These are phyloP conservation scores for Salmo trutta DNA, from an alignment of 2,797 vertebrate species.

Conservation along the genomic window DNA sequence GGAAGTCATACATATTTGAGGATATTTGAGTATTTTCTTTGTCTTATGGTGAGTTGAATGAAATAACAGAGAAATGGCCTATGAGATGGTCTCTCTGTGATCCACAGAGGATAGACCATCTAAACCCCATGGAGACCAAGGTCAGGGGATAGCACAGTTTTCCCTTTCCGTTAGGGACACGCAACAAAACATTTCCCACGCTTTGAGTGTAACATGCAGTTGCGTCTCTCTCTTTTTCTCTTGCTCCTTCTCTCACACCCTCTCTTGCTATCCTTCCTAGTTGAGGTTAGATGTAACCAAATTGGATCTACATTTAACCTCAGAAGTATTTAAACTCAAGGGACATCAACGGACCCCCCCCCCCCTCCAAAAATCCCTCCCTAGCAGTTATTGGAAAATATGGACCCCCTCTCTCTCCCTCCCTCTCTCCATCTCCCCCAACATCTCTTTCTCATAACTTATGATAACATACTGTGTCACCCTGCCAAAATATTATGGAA, in stretches of 20 bases:
- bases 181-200: constrained; percentile 70
- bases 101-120: constrained; percentile 56
- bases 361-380: too few species aligned
- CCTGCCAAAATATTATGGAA: constrained; percentile 19
- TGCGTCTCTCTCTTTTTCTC: neutral
- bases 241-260: neutral
- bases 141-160: constrained; percentile 66
- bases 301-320: neutral
- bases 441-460: neutral
- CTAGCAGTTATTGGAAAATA: too few species aligned
- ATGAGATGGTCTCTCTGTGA: constrained; percentile 34
- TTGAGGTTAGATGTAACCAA: neutral
- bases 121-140: constrained; percentile 58
- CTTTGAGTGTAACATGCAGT: constrained; percentile 53
- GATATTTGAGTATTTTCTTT: neutral
- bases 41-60: neutral
- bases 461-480: constrained; percentile 3
- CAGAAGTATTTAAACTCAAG: neutral
- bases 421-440: constrained; percentile 6
- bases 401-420: neutral
- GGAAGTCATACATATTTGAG: neutral
- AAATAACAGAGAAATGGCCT: constrained; percentile 14
- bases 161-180: constrained; percentile 68
- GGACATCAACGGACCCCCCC: too few species aligned
- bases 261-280: constrained; percentile 7